Base-by-base conservation (phyloP, 2,797 vertebrate genomes). In the Chromis chromis region DNA sequence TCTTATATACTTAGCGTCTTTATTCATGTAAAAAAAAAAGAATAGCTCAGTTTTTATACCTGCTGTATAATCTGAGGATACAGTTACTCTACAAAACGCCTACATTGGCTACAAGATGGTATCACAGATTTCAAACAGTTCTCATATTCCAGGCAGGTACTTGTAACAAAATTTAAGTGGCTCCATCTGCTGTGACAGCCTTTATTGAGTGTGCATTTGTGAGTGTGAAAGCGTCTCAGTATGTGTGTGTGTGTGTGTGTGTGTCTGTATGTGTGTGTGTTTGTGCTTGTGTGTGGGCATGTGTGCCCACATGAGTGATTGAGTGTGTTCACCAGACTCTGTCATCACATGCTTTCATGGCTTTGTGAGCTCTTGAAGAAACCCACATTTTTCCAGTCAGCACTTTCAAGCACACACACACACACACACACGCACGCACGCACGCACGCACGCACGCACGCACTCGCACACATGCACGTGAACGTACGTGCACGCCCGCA, bases 361-460 rank as follows among this genome's bases (percentile, higher is more conserved):
- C 80, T 89, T 86, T 85, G 73, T 84, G 74, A 87, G 80, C 80
- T 87, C 86, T 87, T 86, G 82, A 88, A 90, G 90, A 86, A 92
- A 88, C 86, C 87, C 84, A 82, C 82, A 89, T 89, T 86, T 86
- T 85, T 78, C 68, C 80, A 88, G 85, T 90, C 89, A 91, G 88
- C 90, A 84, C 59, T 91, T 92, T 86, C 42, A 67, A 33, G 44
- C 66, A 14, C 36, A 39, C 55, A 12, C 59, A 25, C 59, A 9
- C 63, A 50, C 63, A 27, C 39, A 65, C 69, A n/a, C 22, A 17
- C 28, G n/a, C 57, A 36, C 31, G 21, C 63, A 4, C 44, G n/a
- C 25, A 44, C 61, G 33, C 49, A 22, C 54, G 21, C 19, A n/a
- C 52, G 14, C 76, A 25, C 19, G 39, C 19, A 65, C 21, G 1